Evolutionary conservation across 64 coral and sea anemone genomes (phyloP), one percentile per base, ranked within the genome.

Genomic region (Porites lutea): DNA sequence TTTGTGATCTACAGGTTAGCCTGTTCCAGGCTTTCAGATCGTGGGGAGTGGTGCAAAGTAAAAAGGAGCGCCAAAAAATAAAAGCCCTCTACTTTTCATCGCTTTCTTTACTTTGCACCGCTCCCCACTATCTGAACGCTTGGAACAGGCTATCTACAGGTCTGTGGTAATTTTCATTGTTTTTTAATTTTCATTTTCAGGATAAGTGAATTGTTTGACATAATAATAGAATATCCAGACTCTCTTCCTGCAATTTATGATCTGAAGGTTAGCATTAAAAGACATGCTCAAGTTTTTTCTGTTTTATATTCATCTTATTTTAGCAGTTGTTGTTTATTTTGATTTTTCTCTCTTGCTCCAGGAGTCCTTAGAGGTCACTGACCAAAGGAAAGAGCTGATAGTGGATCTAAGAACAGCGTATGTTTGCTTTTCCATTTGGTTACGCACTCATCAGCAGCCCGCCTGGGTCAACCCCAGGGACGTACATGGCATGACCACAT

Each of bases 211-310:
- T 81, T 98, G 71, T 98, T 98, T 75, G 88, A 74, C 16, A 98
- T 98, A 57, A 98, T 98, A 69, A 93, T 98, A 21, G 96, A 98
- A 53, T 98, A 92, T 65, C 96, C 96, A 15, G 96, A 98, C 44
- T 98, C 96, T 27, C 94, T 95, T 37, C 93, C 93, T 61, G 93
- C 96, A 67, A 86, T 98, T 50, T 74, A 93, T 77, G 96, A 98
- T 78, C 88, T 98, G 5, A 98, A 98, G 93, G 96, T 98, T 63
- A 69, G 15, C 20, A 14, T 57, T 4, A 57, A 57, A 12, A 57
- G 27, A 37, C 27, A 57, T 7, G 12, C 54, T 57, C 54, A 57
- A 57, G 12, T 57, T 57, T 7, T 57, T 7, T 37, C 27, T 2
- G 13, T 12, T 21, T 52, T 22, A 13, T 71, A n/a, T 19, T 12